phyloP scores from a whole-genome alignment of 23 tunicate genomes.

The Ascidia mentula region DNA sequence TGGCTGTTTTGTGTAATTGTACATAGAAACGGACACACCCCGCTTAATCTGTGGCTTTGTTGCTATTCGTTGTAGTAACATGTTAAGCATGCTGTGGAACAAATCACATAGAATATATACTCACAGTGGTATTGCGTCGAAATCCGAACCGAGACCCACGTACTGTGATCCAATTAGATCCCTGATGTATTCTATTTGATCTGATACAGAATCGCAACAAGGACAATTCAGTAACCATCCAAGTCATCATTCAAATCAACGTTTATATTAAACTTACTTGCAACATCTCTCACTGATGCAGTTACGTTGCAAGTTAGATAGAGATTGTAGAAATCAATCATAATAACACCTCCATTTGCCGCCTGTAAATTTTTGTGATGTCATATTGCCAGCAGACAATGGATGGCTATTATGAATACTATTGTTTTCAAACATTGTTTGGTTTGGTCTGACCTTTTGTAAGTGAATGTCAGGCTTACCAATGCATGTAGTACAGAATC shows the following conservation, averaged over 20 bases:
- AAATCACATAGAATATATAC: too few relatives aligned
- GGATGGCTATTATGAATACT: not conserved
- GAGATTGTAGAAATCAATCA: constrained; percentile 28
- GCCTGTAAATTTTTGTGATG: constrained; percentile 7
- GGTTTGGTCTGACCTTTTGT: not conserved
- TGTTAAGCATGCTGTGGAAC: too few relatives aligned
- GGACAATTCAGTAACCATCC: too few relatives aligned
- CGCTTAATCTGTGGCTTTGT: too few relatives aligned
- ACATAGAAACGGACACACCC: too few relatives aligned
- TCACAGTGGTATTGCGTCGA: constrained; percentile 53
- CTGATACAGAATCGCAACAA: constrained; percentile 16
- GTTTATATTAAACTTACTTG: constrained; percentile 11
- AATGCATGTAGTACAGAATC: constrained; percentile 26
- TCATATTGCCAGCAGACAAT: too few relatives aligned
- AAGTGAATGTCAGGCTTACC: constrained; percentile 2
- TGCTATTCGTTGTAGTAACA: too few relatives aligned
- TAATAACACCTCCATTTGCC: constrained; percentile 31
- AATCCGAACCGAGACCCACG: constrained; percentile 69
- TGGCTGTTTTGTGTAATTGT: too few relatives aligned
- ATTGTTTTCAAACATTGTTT: not conserved
- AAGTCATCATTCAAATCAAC: too few relatives aligned
- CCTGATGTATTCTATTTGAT: constrained; percentile 54
- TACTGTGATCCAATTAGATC: constrained; percentile 52
- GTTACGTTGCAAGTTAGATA: constrained; percentile 16
- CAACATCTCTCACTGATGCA: constrained; percentile 28